Percentiles rank a stretch among this genome's conserved stretches.
phyloP scores from a whole-genome alignment of 1,140 invertebrate species.

The Micrasema minimum region DNA sequence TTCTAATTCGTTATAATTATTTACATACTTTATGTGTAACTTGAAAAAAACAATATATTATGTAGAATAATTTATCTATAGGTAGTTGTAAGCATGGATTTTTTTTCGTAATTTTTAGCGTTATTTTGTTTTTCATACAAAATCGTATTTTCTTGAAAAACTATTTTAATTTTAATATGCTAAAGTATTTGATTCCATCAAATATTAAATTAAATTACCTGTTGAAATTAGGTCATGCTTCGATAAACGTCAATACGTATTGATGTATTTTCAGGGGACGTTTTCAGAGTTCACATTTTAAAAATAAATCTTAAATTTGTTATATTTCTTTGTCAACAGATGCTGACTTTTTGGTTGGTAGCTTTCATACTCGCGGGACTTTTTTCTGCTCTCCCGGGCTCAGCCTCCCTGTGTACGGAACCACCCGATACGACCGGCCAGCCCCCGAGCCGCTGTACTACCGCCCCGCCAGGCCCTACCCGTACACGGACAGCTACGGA shows the following conservation, averaged over 20 bases:
- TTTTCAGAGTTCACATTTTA: no score
- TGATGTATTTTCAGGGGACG: no score
- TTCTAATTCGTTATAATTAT: no score
- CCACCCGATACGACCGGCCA: conserved; percentile 59
- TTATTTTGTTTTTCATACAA: no score
- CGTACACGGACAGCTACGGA: conserved; percentile 67
- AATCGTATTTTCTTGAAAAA: no score
- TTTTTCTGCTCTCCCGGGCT: conserved; percentile 25
- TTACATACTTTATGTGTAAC: no score
- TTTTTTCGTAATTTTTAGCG: no score
- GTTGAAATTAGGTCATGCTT: conserved; percentile 48
- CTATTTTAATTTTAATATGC: no score
- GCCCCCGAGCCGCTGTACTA: conserved; percentile 59
- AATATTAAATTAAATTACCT: conserved; percentile 31
- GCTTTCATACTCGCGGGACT: conserved; percentile 14
- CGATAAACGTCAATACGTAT: conserved; percentile 6
- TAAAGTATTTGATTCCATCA: no score
- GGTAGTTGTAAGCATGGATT: no score
- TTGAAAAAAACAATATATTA: no score
- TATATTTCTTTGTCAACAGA: conserved; percentile 43
- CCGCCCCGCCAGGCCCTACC: conserved; percentile 58
- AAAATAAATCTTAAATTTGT: background rate
- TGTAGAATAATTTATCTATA: no score
- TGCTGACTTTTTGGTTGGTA: conserved; percentile 24
- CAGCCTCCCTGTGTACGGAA: conserved; percentile 64